Conservation (phyloP, 2,797 vertebrate genomes). For the Hapalemur alaotrensis region DNA sequence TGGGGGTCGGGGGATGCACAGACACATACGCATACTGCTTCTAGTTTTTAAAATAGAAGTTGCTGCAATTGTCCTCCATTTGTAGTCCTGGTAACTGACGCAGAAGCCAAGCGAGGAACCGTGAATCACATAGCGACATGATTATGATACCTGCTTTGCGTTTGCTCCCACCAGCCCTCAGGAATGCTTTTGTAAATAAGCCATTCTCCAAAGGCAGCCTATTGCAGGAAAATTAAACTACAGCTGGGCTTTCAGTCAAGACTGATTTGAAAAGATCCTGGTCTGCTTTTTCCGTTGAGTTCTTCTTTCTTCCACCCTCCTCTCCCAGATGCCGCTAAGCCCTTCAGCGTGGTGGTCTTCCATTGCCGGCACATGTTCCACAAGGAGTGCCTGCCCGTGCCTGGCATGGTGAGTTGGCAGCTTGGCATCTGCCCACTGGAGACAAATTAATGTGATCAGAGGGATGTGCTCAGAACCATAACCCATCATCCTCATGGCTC, state of each 20-base stretch:
- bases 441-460: fast-evolving
- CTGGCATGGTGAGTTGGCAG: constrained; percentile 89
- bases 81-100: neutral
- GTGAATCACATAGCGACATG: neutral
- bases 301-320: neutral
- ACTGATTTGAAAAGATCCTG: neutral
- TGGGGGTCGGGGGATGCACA: fast-evolving
- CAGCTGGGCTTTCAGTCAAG: neutral
- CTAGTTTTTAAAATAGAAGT: neutral
- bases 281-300: neutral
- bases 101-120: neutral
- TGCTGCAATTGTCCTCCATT: fast-evolving
- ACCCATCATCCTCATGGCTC: fast-evolving
- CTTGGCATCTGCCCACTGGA: too few relatives aligned
- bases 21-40: neutral
- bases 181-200: neutral
- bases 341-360: constrained; percentile 94
- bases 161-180: neutral
- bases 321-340: constrained; percentile 92
- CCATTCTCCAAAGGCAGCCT: neutral
- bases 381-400: constrained; percentile 94
- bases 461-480: fast-evolving
- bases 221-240: neutral
- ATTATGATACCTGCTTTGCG: neutral
- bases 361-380: constrained; percentile 99